These are phyloP conservation scores for Nephrotoma appendiculata DNA, from an alignment of 2,888 invertebrate genomes.

Conservation along the genomic window DNA sequence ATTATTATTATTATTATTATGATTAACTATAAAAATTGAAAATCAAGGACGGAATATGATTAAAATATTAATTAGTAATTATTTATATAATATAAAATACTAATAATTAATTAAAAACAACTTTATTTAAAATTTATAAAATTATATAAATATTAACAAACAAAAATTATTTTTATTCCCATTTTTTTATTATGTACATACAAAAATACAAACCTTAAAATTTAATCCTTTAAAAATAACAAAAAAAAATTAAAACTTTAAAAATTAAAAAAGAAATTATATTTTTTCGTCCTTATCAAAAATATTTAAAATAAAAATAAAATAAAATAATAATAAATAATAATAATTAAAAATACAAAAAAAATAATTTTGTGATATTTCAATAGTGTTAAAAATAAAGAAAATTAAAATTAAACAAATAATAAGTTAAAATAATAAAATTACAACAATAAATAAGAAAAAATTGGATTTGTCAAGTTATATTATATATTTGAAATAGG, in stretches of 20 bases:
- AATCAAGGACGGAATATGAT: not conserved
- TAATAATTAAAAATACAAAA: not conserved
- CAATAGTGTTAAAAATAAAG: not conserved
- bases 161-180: not conserved
- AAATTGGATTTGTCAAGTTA: not conserved
- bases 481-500: not conserved
- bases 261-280: not conserved
- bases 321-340: not conserved
- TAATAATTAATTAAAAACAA: not conserved
- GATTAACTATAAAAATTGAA: not conserved
- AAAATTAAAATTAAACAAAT: not conserved
- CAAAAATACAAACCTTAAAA: not conserved
- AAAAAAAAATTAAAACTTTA: not conserved
- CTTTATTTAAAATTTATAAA: not conserved
- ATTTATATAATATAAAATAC: not conserved
- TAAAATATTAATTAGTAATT: not conserved
- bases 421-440: not conserved
- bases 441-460: not conserved
- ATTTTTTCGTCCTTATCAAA: not conserved
- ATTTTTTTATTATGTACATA: not conserved
- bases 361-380: not conserved
- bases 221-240: not conserved
- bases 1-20: not conserved
- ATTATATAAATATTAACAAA: not conserved
- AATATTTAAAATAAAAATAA: not conserved